phyloP scores from a whole-genome alignment of 2,113 vertebrate genomes.

The Malaclemys terrapin region DNA sequence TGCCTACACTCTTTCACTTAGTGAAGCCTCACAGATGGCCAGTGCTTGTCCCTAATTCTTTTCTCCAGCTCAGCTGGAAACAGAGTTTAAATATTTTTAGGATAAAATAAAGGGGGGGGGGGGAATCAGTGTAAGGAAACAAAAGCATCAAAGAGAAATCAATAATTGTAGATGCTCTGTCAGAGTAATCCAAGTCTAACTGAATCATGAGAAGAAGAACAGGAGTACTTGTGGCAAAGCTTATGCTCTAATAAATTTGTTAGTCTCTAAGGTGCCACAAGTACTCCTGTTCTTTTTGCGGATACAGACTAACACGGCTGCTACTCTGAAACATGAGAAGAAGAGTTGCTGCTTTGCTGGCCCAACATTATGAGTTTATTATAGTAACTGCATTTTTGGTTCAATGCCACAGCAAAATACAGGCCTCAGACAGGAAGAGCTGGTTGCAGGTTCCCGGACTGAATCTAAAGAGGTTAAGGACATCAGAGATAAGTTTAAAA shows the following conservation, averaged over 20 bases:
- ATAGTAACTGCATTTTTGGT: background rate
- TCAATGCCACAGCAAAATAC: background rate
- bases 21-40: too few species aligned
- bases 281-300: too few species aligned
- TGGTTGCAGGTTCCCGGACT: conserved; percentile 20
- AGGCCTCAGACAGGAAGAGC: background rate
- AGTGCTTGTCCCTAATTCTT: background rate
- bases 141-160: conserved; percentile 10
- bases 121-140: background rate
- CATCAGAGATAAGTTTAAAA: background rate
- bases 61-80: background rate
- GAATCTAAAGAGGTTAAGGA: background rate
- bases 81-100: background rate
- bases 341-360: background rate
- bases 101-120: background rate
- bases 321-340: background rate
- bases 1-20: background rate
- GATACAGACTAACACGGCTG: too few species aligned
- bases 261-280: too few species aligned
- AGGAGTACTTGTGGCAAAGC: too few species aligned
- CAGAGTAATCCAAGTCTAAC: background rate
- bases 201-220: background rate
- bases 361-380: background rate
- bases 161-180: background rate
- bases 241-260: too few species aligned